Conservation (phyloP, 2,113 vertebrate genomes). For the Choloepus hoffmanni region DNA sequence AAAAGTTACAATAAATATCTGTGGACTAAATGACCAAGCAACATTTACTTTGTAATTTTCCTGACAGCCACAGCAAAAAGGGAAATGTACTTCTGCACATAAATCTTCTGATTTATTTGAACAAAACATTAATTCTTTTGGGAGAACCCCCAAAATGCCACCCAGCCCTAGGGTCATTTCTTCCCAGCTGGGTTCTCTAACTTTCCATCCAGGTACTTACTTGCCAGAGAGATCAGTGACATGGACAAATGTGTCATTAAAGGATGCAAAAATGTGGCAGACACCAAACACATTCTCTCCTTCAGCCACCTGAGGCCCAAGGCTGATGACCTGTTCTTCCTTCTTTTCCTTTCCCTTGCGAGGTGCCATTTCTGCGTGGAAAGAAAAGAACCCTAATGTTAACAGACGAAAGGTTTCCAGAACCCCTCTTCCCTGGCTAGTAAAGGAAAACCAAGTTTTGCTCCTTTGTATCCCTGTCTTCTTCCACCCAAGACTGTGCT, state of each 20-base stretch:
- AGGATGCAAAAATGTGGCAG: slow-evolving; percentile 99
- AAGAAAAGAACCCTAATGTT: background rate
- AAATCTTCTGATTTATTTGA: background rate
- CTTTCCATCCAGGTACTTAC: slow-evolving; percentile 87
- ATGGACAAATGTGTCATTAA: slow-evolving; percentile 99
- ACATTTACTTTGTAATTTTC: background rate
- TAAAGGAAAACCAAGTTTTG: background rate
- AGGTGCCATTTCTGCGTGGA: slow-evolving; percentile 94
- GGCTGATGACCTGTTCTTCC: slow-evolving; percentile 99
- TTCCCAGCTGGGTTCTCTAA: background rate
- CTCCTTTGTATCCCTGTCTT: background rate
- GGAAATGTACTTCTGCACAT: background rate
- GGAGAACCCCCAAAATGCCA: background rate
- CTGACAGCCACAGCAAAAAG: background rate
- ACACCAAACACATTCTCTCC: slow-evolving; percentile 99
- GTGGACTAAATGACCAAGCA: background rate
- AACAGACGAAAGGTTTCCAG: background rate
- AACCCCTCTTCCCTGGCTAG: background rate
- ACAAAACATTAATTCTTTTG: background rate
- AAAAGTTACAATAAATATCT: background rate
- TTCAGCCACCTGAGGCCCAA: slow-evolving; percentile 98
- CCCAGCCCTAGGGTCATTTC: background rate
- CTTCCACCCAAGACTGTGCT: background rate
- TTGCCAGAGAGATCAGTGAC: slow-evolving; percentile 99
- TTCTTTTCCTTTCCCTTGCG: slow-evolving; percentile 99